Evolutionary conservation across 2,113 vertebrate species (phyloP), one percentile per base, ranked within the genome.

Genomic region (Fulica atra): DNA sequence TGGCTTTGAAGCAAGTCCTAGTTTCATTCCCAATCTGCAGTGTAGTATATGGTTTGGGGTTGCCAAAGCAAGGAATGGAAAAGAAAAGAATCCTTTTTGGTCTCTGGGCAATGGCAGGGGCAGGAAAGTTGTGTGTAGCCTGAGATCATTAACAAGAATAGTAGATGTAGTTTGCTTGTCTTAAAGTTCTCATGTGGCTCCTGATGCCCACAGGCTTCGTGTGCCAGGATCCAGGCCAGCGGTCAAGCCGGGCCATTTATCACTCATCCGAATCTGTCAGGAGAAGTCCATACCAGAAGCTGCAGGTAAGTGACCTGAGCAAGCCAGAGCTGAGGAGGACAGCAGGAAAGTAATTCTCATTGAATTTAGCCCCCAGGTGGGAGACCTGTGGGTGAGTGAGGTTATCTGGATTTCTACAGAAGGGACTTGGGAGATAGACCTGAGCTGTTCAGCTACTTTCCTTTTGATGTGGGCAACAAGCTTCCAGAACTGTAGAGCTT

Each of bases 201-300:
- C 92, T 82, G 44, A 65, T 94, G 70, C 44, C 63, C 42, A 12
- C 40, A 99, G 99, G 99, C 54, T 98, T 99, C 14, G 99, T 99
- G 74, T 99, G 99, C 98, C 99, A 99, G 94, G 98, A 99, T 97
- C 99, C 99, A 81, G 92, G 98, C 84, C 98, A 97, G 66, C 97
- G 97, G 81, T 96, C 98, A 82, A 94, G 89, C 38, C 97, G 97
- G 44, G 70, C 96, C 66, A 88, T 98, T 87, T 98, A 98, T 94
- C 97, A 97, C 82, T 92, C 97, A 16, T 95, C 97, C 91, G 98
- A 99, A 54, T 80, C 97, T 84, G 48, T 97, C 95, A 97, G 96
- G 77, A 98, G 98, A 96, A 98, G 97, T 93, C 94, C 96, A 2
- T 97, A 96, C 83, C 98, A 98, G 68, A 99, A 98, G 96, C n/a